A percentile compares a stretch with the other conserved stretches of the same genome.
These are phyloP conservation scores for Atta cephalotes DNA, from an alignment of 1,140 invertebrate genomes.

Conservation along the genomic window DNA sequence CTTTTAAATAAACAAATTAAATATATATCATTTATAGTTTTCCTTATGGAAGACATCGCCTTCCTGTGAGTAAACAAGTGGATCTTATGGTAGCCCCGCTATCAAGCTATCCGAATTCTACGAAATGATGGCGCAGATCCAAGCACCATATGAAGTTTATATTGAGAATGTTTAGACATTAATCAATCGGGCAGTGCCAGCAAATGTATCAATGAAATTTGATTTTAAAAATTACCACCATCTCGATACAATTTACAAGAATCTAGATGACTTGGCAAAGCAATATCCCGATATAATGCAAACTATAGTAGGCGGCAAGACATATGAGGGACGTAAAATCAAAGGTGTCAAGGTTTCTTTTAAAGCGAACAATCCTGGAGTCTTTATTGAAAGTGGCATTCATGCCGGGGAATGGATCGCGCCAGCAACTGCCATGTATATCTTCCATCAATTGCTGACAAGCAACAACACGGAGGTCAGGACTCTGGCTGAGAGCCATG, in stretches of 20 bases:
- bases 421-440: no score
- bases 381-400: constrained; percentile 83
- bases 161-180: constrained; percentile 1
- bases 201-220: neutral
- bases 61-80: neutral
- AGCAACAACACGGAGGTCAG: no score
- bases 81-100: neutral
- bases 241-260: neutral
- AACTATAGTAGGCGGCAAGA: neutral
- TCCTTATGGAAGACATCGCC: neutral
- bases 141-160: neutral
- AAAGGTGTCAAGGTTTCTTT: neutral
- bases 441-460: no score
- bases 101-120: neutral
- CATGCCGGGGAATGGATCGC: constrained; percentile 94
- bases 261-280: neutral
- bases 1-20: no score
- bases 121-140: neutral
- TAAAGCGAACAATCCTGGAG: constrained; percentile 4
- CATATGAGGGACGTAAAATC: neutral
- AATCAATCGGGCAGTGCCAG: neutral
- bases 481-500: no score
- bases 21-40: neutral
- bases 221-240: neutral
- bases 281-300: neutral